These are phyloP conservation scores for Rhagoletis pomonella DNA, from an alignment of 1,140 invertebrate species.

Conservation along the genomic window DNA sequence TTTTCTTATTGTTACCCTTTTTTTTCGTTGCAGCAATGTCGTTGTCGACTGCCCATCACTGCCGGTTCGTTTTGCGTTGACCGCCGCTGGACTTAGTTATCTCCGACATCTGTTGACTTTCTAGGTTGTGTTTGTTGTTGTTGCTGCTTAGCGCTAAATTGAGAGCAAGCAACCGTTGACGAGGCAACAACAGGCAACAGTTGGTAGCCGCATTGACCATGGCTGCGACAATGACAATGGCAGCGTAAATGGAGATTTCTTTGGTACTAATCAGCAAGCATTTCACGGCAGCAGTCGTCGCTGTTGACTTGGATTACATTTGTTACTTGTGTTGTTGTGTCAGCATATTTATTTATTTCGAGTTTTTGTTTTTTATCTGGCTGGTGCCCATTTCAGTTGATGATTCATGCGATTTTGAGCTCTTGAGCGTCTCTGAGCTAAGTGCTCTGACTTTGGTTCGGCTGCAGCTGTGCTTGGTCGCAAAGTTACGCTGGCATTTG, in stretches of 20 bases:
- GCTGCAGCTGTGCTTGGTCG: background rate
- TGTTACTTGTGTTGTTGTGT: background rate
- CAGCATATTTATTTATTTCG: background rate
- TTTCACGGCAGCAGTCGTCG: background rate
- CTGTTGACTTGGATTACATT: constrained; percentile 41
- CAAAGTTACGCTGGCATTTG: background rate
- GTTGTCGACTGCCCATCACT: constrained; percentile 26
- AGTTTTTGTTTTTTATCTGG: too few relatives aligned
- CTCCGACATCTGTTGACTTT: background rate
- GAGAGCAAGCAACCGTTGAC: constrained; percentile 32
- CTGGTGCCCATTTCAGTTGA: too few relatives aligned
- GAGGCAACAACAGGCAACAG: background rate
- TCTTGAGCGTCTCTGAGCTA: background rate
- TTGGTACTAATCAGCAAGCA: constrained; percentile 30
- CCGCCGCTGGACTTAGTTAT: background rate
- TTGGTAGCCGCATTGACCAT: background rate
- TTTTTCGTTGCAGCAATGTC: background rate
- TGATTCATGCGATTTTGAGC: constrained; percentile 39
- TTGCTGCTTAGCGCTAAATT: background rate
- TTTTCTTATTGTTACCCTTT: background rate
- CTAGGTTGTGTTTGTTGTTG: background rate
- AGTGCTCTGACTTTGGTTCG: background rate
- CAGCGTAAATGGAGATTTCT: constrained; percentile 18
- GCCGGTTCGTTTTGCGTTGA: background rate
- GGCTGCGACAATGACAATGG: constrained; percentile 33